Base-by-base conservation (phyloP, 23 tunicate genomes). In the Pegea sp. region DNA sequence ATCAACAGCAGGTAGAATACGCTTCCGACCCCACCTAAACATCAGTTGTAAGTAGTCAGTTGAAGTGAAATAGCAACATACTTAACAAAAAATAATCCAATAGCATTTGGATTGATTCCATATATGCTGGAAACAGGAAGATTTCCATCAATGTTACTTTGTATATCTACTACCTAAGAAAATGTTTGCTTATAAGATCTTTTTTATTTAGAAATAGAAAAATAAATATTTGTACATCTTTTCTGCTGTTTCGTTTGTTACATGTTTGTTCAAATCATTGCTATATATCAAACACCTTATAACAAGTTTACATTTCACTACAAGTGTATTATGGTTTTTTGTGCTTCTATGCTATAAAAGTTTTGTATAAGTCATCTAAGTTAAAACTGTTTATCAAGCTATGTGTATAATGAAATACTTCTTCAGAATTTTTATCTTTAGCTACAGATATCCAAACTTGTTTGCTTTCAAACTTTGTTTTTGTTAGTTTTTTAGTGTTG, bases 131-230 rank as follows among this genome's bases (percentile, higher is more conserved):
- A 31, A 26, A 84, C 42, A 21, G 76, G 75, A 23, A 84, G 34
- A 58, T 84, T 84, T 16, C 95, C 95, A 57, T 84, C 53, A 7
- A 27, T 34, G 57, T 84, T 71, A 68, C 95, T 84, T 74, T 84
- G 95, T 24, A 84, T 43, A 28, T 84, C 95, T 68, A 84, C 57
- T 22, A 51, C 53, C 76, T 69, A 44, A 4, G 46, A 38, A 38
- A 8, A 38, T n/a, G n/a, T n/a, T n/a, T n/a, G n/a, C n/a, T n/a
- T n/a, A n/a, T n/a, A n/a, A n/a, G n/a, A n/a, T n/a, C n/a, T n/a
- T n/a, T n/a, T n/a, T n/a, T n/a, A n/a, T n/a, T n/a, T n/a, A n/a
- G n/a, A n/a, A n/a, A n/a, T n/a, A n/a, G n/a, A n/a, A n/a, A n/a
- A n/a, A n/a, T n/a, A n/a, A n/a, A n/a, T n/a, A n/a, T n/a, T n/a